Percentiles rank a stretch among this genome's conserved stretches.
Conservation (phyloP, 92 coral and sea anemone genomes). For the Chrysogorgia sp. region DNA sequence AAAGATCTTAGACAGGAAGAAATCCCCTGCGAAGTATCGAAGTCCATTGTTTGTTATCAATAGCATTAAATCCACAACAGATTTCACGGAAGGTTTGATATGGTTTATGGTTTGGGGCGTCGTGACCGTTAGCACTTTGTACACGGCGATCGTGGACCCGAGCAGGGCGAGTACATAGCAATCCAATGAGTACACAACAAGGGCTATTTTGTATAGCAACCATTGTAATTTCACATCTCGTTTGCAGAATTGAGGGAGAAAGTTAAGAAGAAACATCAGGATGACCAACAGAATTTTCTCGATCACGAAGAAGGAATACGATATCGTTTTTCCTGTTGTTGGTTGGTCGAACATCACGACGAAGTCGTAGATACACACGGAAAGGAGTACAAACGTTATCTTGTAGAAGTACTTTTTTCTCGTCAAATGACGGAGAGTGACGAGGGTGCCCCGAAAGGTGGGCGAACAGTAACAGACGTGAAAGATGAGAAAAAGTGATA, state of each 20-base stretch:
- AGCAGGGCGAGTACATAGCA: conserved; percentile 34
- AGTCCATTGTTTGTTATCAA: conserved; percentile 62
- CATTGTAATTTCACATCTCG: conserved; percentile 8
- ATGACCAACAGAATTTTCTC: conserved; percentile 49
- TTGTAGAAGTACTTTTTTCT: conserved; percentile 59
- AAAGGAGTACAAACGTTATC: conserved; percentile 17
- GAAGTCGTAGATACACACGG: conserved; percentile 58
- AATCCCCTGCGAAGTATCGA: conserved; percentile 56
- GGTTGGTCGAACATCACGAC: conserved; percentile 25
- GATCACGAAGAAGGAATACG: conserved; percentile 19
- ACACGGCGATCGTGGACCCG: conserved; percentile 56
- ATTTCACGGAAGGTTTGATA: conserved; percentile 29
- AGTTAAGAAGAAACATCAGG: conserved; percentile 45
- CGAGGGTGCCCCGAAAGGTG: conserved; percentile 35
- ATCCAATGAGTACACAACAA: conserved; percentile 50
- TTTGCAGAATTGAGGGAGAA: conserved; percentile 40
- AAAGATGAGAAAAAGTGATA: conserved; percentile 50
- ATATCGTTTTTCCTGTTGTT: neutral
- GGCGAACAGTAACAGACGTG: conserved; percentile 24
- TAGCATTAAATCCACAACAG: conserved; percentile 57
- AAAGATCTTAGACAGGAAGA: conserved; percentile 59
- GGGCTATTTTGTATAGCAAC: conserved; percentile 27
- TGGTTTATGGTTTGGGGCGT: neutral
- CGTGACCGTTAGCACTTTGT: conserved; percentile 53
- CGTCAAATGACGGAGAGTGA: conserved; percentile 20